phyloP scores from a whole-genome alignment of 2,797 vertebrate genomes.

The Trachops cirrhosus region DNA sequence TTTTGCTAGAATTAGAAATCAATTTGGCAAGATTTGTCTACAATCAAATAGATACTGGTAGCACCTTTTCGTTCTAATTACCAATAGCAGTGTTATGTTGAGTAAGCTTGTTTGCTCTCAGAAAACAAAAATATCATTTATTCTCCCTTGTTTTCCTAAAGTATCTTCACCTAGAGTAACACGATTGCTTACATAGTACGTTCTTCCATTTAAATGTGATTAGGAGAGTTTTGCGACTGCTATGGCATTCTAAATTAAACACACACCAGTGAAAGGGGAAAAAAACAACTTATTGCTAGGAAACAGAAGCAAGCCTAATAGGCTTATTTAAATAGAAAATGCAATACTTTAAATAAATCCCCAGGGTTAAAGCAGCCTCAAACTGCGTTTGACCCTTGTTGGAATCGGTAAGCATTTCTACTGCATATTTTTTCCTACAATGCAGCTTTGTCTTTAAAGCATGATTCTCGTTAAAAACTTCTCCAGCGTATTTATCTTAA shows the following conservation, averaged over 20 bases:
- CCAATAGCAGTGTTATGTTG: background rate
- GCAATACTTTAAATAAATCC: conserved; percentile 80
- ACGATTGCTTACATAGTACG: conserved; percentile 58
- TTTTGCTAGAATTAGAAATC: conserved; percentile 37
- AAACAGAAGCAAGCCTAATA: conserved; percentile 83
- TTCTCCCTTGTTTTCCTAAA: conserved; percentile 54
- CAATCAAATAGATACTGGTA: background rate
- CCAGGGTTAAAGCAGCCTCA: conserved; percentile 77
- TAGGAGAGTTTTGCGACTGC: conserved; percentile 71
- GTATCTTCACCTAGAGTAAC: conserved; percentile 63
- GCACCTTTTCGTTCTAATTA: conserved; percentile 44
- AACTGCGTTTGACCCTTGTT: conserved; percentile 71
- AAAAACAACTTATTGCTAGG: conserved; percentile 78
- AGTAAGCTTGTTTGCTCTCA: background rate
- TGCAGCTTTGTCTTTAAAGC: background rate
- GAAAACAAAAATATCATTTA: conserved; percentile 40
- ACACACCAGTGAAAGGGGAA: background rate
- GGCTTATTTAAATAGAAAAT: conserved; percentile 81
- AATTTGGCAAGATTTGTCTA: background rate
- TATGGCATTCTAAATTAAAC: conserved; percentile 59
- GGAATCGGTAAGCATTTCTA: conserved; percentile 46
- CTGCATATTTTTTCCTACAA: background rate
- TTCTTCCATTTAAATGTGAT: conserved; percentile 78
- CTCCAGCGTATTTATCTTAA: background rate
- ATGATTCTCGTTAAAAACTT: conserved; percentile 32